Conservation (phyloP, 1,140 invertebrate genomes). For the Drosophila rhopaloa region DNA sequence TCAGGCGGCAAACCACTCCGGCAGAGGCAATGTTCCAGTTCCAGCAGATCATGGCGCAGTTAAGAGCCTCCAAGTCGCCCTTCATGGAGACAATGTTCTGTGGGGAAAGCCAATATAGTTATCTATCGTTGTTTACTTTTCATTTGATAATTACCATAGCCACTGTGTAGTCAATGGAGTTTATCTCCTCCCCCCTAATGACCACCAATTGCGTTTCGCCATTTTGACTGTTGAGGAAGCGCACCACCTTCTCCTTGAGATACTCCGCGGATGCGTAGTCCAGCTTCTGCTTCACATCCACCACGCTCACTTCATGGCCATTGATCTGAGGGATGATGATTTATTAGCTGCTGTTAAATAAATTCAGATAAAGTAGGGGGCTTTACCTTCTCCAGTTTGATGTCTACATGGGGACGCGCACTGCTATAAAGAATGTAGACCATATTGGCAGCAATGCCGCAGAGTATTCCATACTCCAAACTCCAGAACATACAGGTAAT, state of each 20-base stretch:
- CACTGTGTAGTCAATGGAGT: constrained; percentile 88
- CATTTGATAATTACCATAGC: constrained; percentile 85
- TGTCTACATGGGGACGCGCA: constrained; percentile 89
- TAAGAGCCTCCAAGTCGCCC: constrained; percentile 61
- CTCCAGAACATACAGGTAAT: constrained; percentile 90
- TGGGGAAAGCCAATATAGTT: not conserved
- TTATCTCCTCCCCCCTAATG: constrained; percentile 87
- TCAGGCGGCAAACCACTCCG: constrained; percentile 76
- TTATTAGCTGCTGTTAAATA: not conserved
- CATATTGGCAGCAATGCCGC: constrained; percentile 91
- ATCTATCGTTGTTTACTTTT: not conserved
- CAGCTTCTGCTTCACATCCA: constrained; percentile 76
- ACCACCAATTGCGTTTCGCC: constrained; percentile 84
- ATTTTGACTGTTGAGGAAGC: constrained; percentile 50
- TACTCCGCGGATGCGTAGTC: constrained; percentile 78
- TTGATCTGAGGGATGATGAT: constrained; percentile 37
- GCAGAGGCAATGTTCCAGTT: constrained; percentile 78
- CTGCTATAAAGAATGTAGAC: constrained; percentile 91
- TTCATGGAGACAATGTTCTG: constrained; percentile 75
- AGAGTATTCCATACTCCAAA: constrained; percentile 93
- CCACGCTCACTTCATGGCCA: constrained; percentile 59
- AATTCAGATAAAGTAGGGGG: not conserved
- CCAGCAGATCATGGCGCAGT: constrained; percentile 77
- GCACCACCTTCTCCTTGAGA: constrained; percentile 73
- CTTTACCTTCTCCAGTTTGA: constrained; percentile 87